Conservation (phyloP, 2,888 invertebrate species). For the Zelleria hepariella region DNA sequence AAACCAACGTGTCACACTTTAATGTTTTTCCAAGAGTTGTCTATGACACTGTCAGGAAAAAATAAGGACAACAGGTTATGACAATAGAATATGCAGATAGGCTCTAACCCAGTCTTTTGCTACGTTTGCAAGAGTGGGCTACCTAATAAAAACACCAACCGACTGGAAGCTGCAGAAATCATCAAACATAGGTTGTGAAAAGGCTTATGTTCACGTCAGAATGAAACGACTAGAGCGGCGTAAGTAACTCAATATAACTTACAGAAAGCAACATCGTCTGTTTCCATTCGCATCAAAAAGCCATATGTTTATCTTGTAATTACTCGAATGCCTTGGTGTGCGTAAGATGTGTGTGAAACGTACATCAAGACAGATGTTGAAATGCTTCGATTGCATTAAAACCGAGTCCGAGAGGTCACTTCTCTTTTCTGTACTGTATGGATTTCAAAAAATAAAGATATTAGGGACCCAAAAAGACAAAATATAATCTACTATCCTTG, state of each 20-base stretch:
- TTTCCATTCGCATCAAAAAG: slow-evolving; percentile 29
- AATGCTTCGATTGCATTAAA: too few species aligned
- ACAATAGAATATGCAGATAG: too few species aligned
- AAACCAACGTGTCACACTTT: not conserved
- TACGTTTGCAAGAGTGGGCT: not conserved
- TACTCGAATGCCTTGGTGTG: slow-evolving; percentile 25
- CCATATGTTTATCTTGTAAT: slow-evolving; percentile 64
- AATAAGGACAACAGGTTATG: too few species aligned
- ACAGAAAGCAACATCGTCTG: slow-evolving; percentile 16
- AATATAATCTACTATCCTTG: too few species aligned
- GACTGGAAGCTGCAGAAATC: not conserved
- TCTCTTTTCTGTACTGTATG: too few species aligned
- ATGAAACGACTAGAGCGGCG: too few species aligned
- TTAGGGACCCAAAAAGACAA: too few species aligned
- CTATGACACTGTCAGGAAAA: not conserved
- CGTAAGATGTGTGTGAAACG: slow-evolving; percentile 47
- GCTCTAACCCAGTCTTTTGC: too few species aligned
- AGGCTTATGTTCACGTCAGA: too few species aligned
- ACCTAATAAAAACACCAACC: not conserved
- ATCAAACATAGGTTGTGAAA: not conserved
- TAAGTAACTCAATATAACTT: slow-evolving; percentile 47
- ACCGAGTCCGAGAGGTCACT: too few species aligned
- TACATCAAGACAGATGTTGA: slow-evolving; percentile 11
- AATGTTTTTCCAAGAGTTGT: not conserved
- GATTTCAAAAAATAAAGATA: too few species aligned